Evolutionary conservation across 1,140 invertebrate species (phyloP).

Genomic region (Drosophila ananassae): DNA sequence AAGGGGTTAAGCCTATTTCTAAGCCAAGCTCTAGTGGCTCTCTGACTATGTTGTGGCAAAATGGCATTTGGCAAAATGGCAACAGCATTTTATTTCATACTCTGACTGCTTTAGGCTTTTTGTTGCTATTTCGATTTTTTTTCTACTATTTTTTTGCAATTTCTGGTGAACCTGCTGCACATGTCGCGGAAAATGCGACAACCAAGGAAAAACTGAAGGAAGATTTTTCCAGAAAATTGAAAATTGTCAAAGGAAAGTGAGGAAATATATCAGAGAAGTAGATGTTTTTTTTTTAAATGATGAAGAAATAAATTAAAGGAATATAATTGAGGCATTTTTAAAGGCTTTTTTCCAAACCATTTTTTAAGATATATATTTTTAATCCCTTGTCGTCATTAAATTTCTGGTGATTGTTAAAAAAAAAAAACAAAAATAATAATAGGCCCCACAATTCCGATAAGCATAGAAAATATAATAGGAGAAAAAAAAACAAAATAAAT

Average conservation of each 20-base stretch:
- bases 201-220: background rate
- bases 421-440: conserved; percentile 40
- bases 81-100: conserved; percentile 58
- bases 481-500: conserved; percentile 16
- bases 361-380: too few relatives aligned
- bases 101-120: conserved; percentile 29
- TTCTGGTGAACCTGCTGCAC: conserved; percentile 68
- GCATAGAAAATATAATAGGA: conserved; percentile 30
- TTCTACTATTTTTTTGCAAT: background rate
- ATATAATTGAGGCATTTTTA: too few relatives aligned
- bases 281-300: too few relatives aligned
- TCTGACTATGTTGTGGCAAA: conserved; percentile 35
- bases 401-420: conserved; percentile 55
- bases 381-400: background rate
- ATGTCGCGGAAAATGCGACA: conserved; percentile 39
- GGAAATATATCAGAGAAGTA: too few relatives aligned
- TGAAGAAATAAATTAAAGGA: too few relatives aligned
- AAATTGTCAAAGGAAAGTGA: too few relatives aligned
- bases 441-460: conserved; percentile 55
- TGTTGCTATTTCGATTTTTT: conserved; percentile 32
- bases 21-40: conserved; percentile 14
- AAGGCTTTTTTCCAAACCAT: too few relatives aligned
- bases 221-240: background rate
- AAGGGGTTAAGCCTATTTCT: conserved; percentile 30
- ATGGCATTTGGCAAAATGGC: conserved; percentile 72